phyloP scores from a whole-genome alignment of 2,113 vertebrate species.

The Myocastor coypus region DNA sequence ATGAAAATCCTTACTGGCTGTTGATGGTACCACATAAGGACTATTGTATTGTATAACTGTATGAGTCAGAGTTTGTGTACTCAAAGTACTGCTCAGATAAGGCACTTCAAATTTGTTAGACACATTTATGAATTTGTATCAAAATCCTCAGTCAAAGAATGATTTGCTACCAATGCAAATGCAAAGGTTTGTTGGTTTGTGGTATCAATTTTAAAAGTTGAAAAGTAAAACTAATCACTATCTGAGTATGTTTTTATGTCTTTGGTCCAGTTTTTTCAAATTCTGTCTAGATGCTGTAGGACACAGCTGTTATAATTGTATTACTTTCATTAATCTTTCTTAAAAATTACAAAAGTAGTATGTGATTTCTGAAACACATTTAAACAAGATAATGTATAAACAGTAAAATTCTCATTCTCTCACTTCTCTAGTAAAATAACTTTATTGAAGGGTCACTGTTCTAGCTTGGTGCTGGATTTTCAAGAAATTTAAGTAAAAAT shows the following conservation, averaged over 20 bases:
- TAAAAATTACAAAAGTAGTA: constrained; percentile 40
- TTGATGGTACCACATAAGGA: constrained; percentile 16
- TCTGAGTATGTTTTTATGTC: constrained; percentile 37
- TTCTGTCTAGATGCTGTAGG: neutral
- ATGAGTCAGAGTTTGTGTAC: constrained; percentile 56
- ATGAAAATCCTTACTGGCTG: constrained; percentile 40
- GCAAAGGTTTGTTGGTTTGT: constrained; percentile 39
- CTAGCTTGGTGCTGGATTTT: neutral
- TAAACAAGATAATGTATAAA: constrained; percentile 15
- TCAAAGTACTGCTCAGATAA: constrained; percentile 58
- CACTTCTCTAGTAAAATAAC: neutral
- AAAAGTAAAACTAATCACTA: constrained; percentile 43
- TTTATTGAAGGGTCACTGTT: neutral
- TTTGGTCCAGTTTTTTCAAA: constrained; percentile 23
- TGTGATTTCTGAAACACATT: constrained; percentile 46
- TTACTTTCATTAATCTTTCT: constrained; percentile 1
- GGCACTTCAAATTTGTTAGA: constrained; percentile 35
- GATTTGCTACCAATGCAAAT: constrained; percentile 60
- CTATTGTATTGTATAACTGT: neutral
- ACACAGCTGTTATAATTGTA: constrained; percentile 7
- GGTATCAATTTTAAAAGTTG: constrained; percentile 1
- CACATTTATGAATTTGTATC: constrained; percentile 56
- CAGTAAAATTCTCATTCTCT: neutral
- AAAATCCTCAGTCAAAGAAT: constrained; percentile 53
- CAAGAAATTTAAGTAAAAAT: constrained; percentile 31